Evolutionary conservation across 2,888 invertebrate species (phyloP).

Genomic region (Abrostola triplasia): DNA sequence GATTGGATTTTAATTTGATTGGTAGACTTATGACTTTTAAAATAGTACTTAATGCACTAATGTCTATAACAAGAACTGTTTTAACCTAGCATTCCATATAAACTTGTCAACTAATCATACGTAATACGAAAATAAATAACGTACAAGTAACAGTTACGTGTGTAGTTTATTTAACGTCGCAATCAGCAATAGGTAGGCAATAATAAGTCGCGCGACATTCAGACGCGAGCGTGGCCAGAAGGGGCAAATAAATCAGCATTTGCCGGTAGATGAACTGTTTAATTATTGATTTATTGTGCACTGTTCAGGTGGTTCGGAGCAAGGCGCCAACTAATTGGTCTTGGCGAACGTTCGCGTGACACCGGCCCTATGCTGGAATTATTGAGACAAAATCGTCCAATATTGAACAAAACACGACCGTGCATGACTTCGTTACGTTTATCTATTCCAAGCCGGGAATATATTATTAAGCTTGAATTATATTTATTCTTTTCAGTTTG

Average conservation of each 20-base stretch:
- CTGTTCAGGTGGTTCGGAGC: slow-evolving; percentile 56
- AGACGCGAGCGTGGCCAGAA: slow-evolving; percentile 76
- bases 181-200: slow-evolving; percentile 62
- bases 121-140: slow-evolving; percentile 34
- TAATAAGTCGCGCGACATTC: slow-evolving; percentile 66
- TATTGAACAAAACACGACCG: slow-evolving; percentile 75
- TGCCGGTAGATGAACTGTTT: slow-evolving; percentile 85
- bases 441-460: slow-evolving; percentile 57
- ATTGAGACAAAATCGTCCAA: slow-evolving; percentile 83
- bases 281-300: slow-evolving; percentile 87
- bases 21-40: slow-evolving; percentile 6
- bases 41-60: slow-evolving; percentile 16
- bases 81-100: slow-evolving; percentile 15
- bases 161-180: slow-evolving; percentile 55
- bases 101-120: slow-evolving; percentile 15
- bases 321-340: slow-evolving; percentile 85
- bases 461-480: slow-evolving; percentile 47
- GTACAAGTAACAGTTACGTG: slow-evolving; percentile 30
- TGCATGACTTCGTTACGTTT: slow-evolving; percentile 78
- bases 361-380: slow-evolving; percentile 73
- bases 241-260: slow-evolving; percentile 86
- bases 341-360: slow-evolving; percentile 83
- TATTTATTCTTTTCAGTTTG: slow-evolving; percentile 34
- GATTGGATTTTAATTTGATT: no score
- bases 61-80: slow-evolving; percentile 31